Evolutionary conservation across 2,113 vertebrate species (phyloP), one percentile per base, ranked within the genome.

Genomic region (Climacteris rufus): DNA sequence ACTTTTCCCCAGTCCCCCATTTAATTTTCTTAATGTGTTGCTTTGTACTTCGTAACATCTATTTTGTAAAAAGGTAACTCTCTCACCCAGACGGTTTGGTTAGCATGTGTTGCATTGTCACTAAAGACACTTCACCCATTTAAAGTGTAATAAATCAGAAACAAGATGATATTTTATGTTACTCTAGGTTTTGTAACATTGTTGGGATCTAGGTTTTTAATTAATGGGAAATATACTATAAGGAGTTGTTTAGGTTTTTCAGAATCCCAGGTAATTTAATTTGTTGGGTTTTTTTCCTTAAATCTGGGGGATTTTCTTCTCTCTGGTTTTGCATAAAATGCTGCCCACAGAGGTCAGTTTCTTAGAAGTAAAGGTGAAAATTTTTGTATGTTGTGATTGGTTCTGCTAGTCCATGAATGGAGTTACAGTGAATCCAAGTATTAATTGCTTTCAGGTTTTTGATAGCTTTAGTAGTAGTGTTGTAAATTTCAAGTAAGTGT

Each of bases 1-100:
- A 3, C 20, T 50, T 49, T 23, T 2, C 7, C 24, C 4, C 21
- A 6, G 5, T 3, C 2, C 3, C 5, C 5, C 25, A 39, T 3
- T 68, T 79, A 53, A 71, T 91, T 52, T 84, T 40, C 49, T 65
- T 64, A 35, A 87, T 82, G 33, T 30, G 8, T 61, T 1, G 2
- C 37, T 72, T 72, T 33, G 15, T 52, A 49, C 13, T 84, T 87
- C 37, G 87, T 66, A 60, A 24, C 13, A 21, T 23, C 33, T 76
- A 3, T 18, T 77, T 80, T 78, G 12, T 84, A 23, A 63, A 82
- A 83, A 44, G 3, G 1, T 57, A 35, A 47, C 8, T n/a, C 30
- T 60, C 40, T 88, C 13, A 56, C 15, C 22, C 16, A 20, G 33
- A 70, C 24, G 13, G 4, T 64, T 88, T 85, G 35, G 9, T 50